Evolutionary conservation across 2,888 invertebrate species (phyloP), one percentile per base, ranked within the genome.

Genomic region (Parnassius apollo): DNA sequence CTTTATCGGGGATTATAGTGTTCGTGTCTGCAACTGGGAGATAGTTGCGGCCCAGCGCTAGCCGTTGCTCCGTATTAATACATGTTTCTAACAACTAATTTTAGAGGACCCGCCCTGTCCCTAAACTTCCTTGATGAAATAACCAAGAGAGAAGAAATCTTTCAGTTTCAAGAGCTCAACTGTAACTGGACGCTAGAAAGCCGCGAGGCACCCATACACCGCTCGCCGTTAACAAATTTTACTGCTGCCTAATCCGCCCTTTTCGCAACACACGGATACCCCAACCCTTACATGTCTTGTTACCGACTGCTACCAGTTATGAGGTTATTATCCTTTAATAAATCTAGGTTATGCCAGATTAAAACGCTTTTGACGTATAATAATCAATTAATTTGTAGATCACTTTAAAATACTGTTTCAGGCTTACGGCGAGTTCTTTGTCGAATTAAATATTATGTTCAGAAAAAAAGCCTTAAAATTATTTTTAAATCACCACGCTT

Each of bases 1-100:
- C 90, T 91, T 92, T 92, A 92, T 92, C 92, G 88, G 85, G 91
- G 92, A 92, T 92, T 92, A 92, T 92, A 92, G 92, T 92, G 89
- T 86, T 86, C 88, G 87, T 78, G 82, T 87, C 91, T 91, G 91
- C 85, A 80, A 85, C 75, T 79, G 77, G 80, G 83, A 91, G 91
- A 91, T 91, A 91, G 91, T 91, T 91, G 85, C 75, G 82, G 81
- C 74, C 77, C 77, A 68, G 66, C 73, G 76, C 78, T 78, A 79
- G 83, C 84, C 85, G 76, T 76, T 78, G 75, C 77, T 78, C 75
- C 73, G 75, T 80, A 80, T 79, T 81, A 81, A 77, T 84, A 83
- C 79, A 77, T 78, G 79, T 75, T 74, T 73, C 70, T 62, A 62
- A 54, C 62, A 49, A 73, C 86, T 81, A 81, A 52, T 51, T 9